Evolutionary conservation across 2,888 invertebrate species (phyloP).

Genomic region (Drosophila falleni): DNA sequence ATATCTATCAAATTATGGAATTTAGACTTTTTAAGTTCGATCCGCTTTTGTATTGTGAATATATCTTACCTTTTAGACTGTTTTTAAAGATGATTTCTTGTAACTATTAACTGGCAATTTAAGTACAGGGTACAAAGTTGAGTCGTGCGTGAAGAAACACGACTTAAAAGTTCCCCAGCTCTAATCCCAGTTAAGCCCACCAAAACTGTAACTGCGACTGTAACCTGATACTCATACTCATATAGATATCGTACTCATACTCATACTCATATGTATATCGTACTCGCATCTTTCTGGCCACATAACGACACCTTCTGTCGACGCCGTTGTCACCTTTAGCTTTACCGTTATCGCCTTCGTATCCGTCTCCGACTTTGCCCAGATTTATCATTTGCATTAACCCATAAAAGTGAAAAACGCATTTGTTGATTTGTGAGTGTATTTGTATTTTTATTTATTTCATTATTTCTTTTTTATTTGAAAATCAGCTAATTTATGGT

Average conservation of each 20-base stretch:
- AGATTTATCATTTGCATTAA: slow-evolving; percentile 60
- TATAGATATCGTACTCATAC: slow-evolving; percentile 17
- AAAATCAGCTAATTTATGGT: slow-evolving; percentile 59
- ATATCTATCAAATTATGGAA: not conserved
- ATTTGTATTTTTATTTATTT: slow-evolving; percentile 32
- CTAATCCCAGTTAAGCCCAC: slow-evolving; percentile 19
- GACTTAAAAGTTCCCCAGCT: slow-evolving; percentile 7
- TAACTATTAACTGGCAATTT: not conserved
- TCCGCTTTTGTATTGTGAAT: too few species aligned
- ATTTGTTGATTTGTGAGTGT: slow-evolving; percentile 55
- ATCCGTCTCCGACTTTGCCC: slow-evolving; percentile 11
- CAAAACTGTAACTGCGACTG: slow-evolving; percentile 33
- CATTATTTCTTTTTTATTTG: slow-evolving; percentile 32
- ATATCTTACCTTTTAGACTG: too few species aligned
- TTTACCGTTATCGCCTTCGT: not conserved
- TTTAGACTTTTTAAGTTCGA: too few species aligned
- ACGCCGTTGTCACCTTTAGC: slow-evolving; percentile 29
- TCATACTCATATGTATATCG: slow-evolving; percentile 1
- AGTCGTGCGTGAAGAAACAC: slow-evolving; percentile 21
- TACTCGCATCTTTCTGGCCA: slow-evolving; percentile 41
- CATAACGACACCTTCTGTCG: slow-evolving; percentile 63
- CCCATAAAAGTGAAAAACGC: slow-evolving; percentile 48
- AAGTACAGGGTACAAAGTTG: not conserved
- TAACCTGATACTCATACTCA: slow-evolving; percentile 43
- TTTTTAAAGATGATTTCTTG: too few species aligned